Evolutionary conservation across 2,113 vertebrate genomes (phyloP).

Genomic region (Nanorana parkeri): DNA sequence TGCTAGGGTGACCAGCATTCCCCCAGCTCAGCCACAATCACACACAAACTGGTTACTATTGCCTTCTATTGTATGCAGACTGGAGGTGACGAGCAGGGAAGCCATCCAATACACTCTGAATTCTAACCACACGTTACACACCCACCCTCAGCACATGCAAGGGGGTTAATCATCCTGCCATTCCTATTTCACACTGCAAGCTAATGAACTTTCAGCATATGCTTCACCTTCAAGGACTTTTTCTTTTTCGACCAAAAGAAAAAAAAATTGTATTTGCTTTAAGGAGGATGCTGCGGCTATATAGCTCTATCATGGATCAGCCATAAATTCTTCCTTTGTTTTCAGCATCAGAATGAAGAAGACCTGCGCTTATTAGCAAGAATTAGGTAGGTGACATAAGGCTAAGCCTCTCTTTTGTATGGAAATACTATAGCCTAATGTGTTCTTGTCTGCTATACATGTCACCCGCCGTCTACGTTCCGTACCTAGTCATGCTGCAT

Average conservation of each 20-base stretch:
- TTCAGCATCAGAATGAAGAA: slow-evolving; percentile 24
- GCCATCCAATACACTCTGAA: slow-evolving; percentile 1
- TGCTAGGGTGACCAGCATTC: slow-evolving; percentile 52
- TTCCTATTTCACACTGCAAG: background rate
- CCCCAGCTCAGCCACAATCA: slow-evolving; percentile 42
- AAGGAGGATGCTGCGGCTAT: slow-evolving; percentile 8
- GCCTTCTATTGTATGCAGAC: slow-evolving; percentile 48
- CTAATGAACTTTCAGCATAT: background rate
- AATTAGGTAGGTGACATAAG: slow-evolving; percentile 39
- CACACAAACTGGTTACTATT: slow-evolving; percentile 49
- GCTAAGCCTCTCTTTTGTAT: background rate
- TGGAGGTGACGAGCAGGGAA: slow-evolving; percentile 28
- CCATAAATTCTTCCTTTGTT: slow-evolving; percentile 44
- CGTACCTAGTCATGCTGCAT: background rate
- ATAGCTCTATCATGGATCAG: slow-evolving; percentile 3
- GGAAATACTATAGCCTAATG: background rate
- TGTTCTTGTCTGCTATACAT: background rate
- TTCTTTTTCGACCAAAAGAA: background rate
- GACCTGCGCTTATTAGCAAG: slow-evolving; percentile 1
- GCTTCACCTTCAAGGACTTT: background rate
- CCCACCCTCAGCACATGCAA: slow-evolving; percentile 17
- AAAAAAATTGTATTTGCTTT: background rate
- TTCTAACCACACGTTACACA: slow-evolving; percentile 33
- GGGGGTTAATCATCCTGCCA: background rate
- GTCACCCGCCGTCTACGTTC: background rate